Conservation (phyloP, 2,113 vertebrate species). For the Odocoileus hemionus region DNA sequence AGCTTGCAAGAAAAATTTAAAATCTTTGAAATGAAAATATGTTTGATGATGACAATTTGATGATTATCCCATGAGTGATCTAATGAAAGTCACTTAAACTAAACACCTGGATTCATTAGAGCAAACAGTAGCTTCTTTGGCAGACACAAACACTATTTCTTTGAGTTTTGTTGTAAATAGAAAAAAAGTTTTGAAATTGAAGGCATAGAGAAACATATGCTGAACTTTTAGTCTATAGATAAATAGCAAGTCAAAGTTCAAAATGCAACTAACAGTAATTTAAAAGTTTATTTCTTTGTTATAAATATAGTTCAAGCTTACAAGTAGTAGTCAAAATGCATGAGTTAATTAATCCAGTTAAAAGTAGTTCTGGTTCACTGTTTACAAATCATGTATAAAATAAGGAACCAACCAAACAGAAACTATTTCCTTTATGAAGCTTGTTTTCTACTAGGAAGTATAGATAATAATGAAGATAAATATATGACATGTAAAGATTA, state of each 20-base stretch:
- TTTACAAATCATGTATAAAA: background rate
- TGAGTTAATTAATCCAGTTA: background rate
- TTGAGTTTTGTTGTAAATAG: background rate
- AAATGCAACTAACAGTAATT: background rate
- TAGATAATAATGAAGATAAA: background rate
- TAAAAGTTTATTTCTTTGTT: background rate
- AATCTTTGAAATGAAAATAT: background rate
- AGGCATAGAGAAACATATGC: background rate
- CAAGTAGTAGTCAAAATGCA: background rate
- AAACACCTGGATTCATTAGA: background rate
- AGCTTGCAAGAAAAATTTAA: background rate
- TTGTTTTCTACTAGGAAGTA: background rate
- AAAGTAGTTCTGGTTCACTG: background rate
- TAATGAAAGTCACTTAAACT: background rate
- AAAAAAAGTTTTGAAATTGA: background rate
- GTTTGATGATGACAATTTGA: background rate
- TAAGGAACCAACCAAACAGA: background rate
- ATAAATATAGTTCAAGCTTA: background rate
- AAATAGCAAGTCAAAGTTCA: background rate
- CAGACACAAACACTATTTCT: background rate
- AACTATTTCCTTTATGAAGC: background rate
- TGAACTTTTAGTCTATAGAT: background rate
- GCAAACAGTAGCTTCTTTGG: background rate
- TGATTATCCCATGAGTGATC: background rate
- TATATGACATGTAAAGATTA: background rate